Evolutionary conservation across 2,113 vertebrate genomes (phyloP).

Genomic region (Poicephalus meyeri): DNA sequence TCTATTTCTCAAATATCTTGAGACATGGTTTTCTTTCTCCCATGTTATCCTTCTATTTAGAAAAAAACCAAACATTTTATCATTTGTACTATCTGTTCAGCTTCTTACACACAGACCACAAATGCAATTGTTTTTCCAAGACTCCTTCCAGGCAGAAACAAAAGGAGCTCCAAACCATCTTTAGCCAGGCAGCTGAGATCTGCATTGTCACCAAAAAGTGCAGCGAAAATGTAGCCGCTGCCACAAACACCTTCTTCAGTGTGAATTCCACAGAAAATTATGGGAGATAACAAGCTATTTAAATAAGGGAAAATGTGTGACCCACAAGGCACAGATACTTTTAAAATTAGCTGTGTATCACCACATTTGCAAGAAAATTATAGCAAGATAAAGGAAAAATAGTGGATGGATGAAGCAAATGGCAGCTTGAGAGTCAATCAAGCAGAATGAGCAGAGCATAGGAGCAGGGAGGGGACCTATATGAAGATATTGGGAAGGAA

Average conservation of each 20-base stretch:
- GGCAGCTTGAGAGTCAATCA: background rate
- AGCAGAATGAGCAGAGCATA: background rate
- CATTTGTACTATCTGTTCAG: background rate
- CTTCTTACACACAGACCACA: background rate
- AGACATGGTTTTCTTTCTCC: accelerated
- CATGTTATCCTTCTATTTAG: background rate
- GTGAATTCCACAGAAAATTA: background rate
- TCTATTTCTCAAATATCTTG: background rate
- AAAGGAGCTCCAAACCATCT: background rate
- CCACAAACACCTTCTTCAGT: background rate
- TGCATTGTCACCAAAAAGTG: background rate
- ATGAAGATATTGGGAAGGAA: background rate
- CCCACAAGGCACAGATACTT: background rate
- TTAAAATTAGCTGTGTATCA: background rate
- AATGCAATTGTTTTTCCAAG: background rate
- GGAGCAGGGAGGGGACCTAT: background rate
- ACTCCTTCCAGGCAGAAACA: background rate
- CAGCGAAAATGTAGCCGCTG: background rate
- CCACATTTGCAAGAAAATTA: background rate
- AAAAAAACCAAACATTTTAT: background rate
- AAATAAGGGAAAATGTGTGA: background rate
- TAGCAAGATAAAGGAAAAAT: background rate
- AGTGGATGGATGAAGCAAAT: background rate
- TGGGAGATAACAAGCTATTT: background rate
- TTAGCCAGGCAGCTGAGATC: background rate